Conservation (phyloP, 2,113 vertebrate genomes). For the Mormoops blainvillei region DNA sequence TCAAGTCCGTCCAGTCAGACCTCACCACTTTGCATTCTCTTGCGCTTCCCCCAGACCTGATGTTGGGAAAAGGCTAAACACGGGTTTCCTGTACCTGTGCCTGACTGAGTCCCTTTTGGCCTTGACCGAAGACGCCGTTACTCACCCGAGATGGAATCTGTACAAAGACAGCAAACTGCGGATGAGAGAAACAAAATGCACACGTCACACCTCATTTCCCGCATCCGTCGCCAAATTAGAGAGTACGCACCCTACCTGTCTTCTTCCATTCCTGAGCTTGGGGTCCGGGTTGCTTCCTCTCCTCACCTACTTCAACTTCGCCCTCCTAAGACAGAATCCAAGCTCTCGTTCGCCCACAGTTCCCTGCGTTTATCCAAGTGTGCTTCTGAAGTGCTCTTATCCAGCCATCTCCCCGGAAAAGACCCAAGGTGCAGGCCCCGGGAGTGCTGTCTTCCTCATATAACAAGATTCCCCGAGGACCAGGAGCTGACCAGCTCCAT, state of each 20-base stretch:
- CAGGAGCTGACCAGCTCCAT: not conserved
- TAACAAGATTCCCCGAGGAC: not conserved
- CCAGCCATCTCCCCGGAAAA: not conserved
- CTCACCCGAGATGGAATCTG: not conserved
- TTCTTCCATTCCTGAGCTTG: not conserved
- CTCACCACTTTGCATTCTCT: not conserved
- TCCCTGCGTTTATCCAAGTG: not conserved
- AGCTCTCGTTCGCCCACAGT: not conserved
- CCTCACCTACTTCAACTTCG: not conserved
- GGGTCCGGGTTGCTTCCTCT: not conserved
- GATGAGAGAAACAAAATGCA: not conserved
- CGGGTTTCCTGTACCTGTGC: not conserved
- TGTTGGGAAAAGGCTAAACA: not conserved
- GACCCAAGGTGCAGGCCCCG: not conserved
- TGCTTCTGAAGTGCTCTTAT: not conserved
- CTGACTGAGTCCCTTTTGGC: not conserved
- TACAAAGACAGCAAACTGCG: not conserved
- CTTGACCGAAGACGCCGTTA: not conserved
- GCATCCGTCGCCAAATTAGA: not conserved
- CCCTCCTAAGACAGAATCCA: not conserved
- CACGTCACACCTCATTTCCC: not conserved
- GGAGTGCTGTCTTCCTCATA: not conserved
- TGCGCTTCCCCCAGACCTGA: not conserved
- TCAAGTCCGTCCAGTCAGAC: not conserved
- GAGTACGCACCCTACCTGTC: rapidly evolving